Base-by-base conservation (phyloP, 2,797 vertebrate genomes). In the Microctenopoma steveboyesi region DNA sequence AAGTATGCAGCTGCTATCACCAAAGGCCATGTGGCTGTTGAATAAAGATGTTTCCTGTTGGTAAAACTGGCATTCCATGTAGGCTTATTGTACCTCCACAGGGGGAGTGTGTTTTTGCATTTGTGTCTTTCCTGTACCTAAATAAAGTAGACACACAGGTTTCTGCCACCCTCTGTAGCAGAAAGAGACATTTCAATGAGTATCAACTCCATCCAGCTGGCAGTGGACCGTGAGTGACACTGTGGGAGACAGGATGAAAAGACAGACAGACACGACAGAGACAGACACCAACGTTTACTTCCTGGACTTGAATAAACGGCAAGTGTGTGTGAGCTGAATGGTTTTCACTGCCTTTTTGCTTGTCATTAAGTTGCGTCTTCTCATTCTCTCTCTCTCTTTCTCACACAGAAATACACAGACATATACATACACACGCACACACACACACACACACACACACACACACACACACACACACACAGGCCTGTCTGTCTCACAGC, bases 11-110 rank as follows among this genome's bases (percentile, higher is more conserved):
- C 80, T 79, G 64, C 88, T 73, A 81, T 86, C 88, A 86, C 85
- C 86, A 84, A 80, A 85, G 86, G 82, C 79, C 78, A 79, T 87
- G 82, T 80, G 80, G 69, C 85, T 90, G 76, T 83, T 89, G 89
- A 86, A 82, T 83, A 85, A 89, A 87, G 82, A 86, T 84, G 83
- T 69, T 78, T 82, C 72, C 83, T 52, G 39, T 82, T 58, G 69
- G 74, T 74, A 50, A 63, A 82, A 75, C 86, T 84, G 77, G 73
- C 84, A 68, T 80, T 66, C 75, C 72, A 58, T 82, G 79, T 78
- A 69, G 69, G 65, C 79, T 79, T 72, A 83, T 87, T 87, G 86
- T 90, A 77, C 75, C 57, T 85, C 79, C 78, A 81, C 55, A 63
- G 84, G 82, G 74, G 18, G 64, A 70, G 35, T 61, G 72, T 65